phyloP scores from a whole-genome alignment of 1,140 invertebrate species.

The Paralvinella palmiformis region DNA sequence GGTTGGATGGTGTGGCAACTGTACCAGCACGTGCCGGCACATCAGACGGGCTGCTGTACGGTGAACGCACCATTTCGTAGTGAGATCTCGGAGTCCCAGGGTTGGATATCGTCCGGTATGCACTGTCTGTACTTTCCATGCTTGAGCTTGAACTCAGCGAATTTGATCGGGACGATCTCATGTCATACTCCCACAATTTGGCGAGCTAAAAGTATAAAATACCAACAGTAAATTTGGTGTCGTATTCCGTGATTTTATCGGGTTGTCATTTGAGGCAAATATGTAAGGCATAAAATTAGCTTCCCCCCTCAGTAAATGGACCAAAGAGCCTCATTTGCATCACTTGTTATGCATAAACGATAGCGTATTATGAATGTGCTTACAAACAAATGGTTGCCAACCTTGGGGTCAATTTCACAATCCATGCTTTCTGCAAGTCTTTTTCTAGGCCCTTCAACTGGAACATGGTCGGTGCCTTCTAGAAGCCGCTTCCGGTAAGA shows the following conservation, averaged over 20 bases:
- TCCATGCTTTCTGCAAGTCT: too few relatives aligned
- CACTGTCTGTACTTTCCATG: slow-evolving; percentile 2
- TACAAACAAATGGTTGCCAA: not conserved
- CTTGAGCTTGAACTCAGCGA: slow-evolving; percentile 6
- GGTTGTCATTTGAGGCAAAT: too few relatives aligned
- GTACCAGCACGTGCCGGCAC: not conserved
- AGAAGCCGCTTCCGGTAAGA: not conserved
- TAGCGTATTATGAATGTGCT: not conserved
- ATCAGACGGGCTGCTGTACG: not conserved
- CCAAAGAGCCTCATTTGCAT: too few relatives aligned
- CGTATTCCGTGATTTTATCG: slow-evolving; percentile 40
- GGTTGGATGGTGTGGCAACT: too few relatives aligned
- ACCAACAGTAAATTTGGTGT: slow-evolving; percentile 34
- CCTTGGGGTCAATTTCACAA: not conserved
- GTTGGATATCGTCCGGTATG: slow-evolving; percentile 6
- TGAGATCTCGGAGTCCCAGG: slow-evolving; percentile 3
- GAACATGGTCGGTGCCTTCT: too few relatives aligned
- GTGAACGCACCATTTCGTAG: not conserved
- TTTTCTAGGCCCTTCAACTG: too few relatives aligned
- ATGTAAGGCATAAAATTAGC: too few relatives aligned
- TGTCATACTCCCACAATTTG: slow-evolving; percentile 29
- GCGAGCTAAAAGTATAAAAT: slow-evolving; percentile 26
- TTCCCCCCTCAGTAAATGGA: too few relatives aligned
- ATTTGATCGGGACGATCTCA: slow-evolving; percentile 7
- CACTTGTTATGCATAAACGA: too few relatives aligned